A percentile compares a stretch with the other conserved stretches of the same genome.
phyloP scores from a whole-genome alignment of 2,888 invertebrate genomes.

The Leuctra nigra region DNA sequence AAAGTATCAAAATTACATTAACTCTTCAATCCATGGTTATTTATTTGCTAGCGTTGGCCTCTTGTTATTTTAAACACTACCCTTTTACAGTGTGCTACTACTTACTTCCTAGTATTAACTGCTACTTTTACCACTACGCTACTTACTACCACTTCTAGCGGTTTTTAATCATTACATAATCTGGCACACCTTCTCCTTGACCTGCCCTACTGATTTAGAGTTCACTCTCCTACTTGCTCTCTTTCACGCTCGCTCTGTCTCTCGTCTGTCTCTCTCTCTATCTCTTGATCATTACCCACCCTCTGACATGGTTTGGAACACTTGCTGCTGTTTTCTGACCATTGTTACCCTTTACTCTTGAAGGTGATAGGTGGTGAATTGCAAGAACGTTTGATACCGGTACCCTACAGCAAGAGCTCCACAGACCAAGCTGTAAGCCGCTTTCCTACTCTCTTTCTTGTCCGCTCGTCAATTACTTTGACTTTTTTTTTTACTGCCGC shows the following conservation, averaged over 20 bases:
- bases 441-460: slow-evolving; percentile 52
- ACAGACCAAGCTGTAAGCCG: slow-evolving; percentile 99
- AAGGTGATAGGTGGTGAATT: slow-evolving; percentile 99
- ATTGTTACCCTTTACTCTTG: slow-evolving; percentile 85
- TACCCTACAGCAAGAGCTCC: slow-evolving; percentile 99
- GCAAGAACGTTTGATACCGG: slow-evolving; percentile 99
- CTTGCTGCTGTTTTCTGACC: slow-evolving; percentile 32
- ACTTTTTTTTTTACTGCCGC: slow-evolving; percentile 1
- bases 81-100: too few relatives aligned
- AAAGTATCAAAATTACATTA: too few relatives aligned
- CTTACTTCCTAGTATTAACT: too few relatives aligned
- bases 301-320: slow-evolving; percentile 28
- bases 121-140: too few relatives aligned
- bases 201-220: slow-evolving; percentile 29
- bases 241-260: too few relatives aligned
- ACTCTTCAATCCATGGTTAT: too few relatives aligned
- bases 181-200: slow-evolving; percentile 29
- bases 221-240: too few relatives aligned
- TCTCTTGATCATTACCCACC: neutral
- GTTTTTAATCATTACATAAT: too few relatives aligned
- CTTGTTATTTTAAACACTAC: too few relatives aligned
- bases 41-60: too few relatives aligned
- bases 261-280: too few relatives aligned
- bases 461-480: slow-evolving; percentile 39
- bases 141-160: too few relatives aligned